phyloP scores from a whole-genome alignment of 2,888 invertebrate genomes.

The Pterobdella sp. region DNA sequence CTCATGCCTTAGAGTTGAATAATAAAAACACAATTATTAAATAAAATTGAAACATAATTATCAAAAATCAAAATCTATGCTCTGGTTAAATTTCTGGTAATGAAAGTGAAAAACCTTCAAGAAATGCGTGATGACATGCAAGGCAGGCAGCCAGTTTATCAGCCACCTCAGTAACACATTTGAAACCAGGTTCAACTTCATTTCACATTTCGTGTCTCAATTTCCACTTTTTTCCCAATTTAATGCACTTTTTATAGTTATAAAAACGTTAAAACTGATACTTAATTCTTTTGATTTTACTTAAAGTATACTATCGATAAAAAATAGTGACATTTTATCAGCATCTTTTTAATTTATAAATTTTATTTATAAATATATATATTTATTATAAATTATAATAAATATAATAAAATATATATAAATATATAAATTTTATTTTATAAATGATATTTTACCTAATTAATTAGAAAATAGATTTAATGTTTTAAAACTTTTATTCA shows the following conservation, averaged over 20 bases:
- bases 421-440: not conserved
- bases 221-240: no score
- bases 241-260: no score
- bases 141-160: constrained; percentile 17
- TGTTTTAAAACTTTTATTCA: no score
- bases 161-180: constrained; percentile 15
- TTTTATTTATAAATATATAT: not conserved
- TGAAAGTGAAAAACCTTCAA: not conserved
- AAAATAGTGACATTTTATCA: no score
- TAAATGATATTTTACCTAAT: no score
- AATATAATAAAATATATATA: not conserved
- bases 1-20: not conserved
- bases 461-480: no score
- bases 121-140: constrained; percentile 18
- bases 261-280: no score
- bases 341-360: no score
- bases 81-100: not conserved
- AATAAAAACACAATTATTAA: not conserved
- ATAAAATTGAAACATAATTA: not conserved
- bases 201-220: no score
- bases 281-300: no score
- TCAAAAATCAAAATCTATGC: not conserved
- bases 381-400: not conserved
- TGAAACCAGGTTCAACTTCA: constrained; percentile 1
- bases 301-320: no score